Evolutionary conservation across 2,888 invertebrate species (phyloP).

Genomic region (Shargacucullia verbasci): DNA sequence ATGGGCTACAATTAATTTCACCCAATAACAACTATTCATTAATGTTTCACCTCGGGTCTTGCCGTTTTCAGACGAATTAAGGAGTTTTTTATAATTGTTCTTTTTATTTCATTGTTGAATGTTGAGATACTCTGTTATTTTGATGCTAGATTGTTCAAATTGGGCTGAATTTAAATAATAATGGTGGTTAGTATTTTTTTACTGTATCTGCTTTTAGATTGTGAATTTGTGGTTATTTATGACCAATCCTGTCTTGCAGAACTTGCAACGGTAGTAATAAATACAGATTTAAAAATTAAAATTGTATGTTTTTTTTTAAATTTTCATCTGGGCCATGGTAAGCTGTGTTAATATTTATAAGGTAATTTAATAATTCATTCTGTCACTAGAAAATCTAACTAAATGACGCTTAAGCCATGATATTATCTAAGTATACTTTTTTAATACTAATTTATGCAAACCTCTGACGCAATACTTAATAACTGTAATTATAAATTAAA

Average conservation of each 20-base stretch:
- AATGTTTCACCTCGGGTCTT: conserved; percentile 65
- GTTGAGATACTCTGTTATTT: conserved; percentile 45
- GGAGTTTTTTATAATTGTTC: conserved; percentile 42
- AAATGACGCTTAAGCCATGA: too few relatives aligned
- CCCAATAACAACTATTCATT: conserved; percentile 79
- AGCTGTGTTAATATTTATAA: too few relatives aligned
- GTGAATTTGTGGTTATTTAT: conserved; percentile 14
- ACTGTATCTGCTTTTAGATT: conserved; percentile 7
- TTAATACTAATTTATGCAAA: too few relatives aligned
- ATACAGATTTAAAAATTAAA: too few relatives aligned
- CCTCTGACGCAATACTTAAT: too few relatives aligned
- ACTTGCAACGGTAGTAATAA: too few relatives aligned
- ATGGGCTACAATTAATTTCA: conserved; percentile 79
- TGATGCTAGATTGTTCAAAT: conserved; percentile 40
- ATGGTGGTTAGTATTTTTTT: conserved; percentile 7
- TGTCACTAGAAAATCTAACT: too few relatives aligned
- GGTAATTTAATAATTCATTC: too few relatives aligned
- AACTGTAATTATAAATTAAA: too few relatives aligned
- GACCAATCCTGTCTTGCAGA: not conserved
- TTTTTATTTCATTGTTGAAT: conserved; percentile 49
- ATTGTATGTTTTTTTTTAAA: too few relatives aligned
- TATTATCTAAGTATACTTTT: too few relatives aligned
- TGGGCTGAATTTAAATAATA: conserved; percentile 32
- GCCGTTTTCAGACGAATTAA: conserved; percentile 40
- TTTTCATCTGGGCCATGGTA: too few relatives aligned